Evolutionary conservation across 2,797 vertebrate species (phyloP), one percentile per base, ranked within the genome.

Genomic region (Ispidina picta): DNA sequence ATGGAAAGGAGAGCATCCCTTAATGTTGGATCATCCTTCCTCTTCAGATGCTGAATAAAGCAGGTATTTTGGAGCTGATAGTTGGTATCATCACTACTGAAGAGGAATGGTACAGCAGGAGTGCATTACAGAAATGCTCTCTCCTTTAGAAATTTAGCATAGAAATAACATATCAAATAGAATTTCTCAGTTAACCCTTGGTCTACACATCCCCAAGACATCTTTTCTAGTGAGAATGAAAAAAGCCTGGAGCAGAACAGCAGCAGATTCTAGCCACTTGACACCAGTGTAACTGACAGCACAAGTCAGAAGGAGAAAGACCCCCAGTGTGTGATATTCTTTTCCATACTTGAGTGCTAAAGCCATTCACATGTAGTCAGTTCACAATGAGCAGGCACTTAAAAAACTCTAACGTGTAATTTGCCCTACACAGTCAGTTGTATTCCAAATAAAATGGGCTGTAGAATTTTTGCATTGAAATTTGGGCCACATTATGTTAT

Each of bases 401-500:
- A 83, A 90, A 95, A 85, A 25, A 80, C 8, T 8, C 68, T 44
- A 16, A 51, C 1, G 2, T 23, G 21, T 15, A 69, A 8, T 59
- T 59, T 86, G 41, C 19, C 37, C 41, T 86, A 63, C 48, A 46
- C 2, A 41, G 37, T 54, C 46, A 51, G 39, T 80, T 77, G 41
- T 5, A 49, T 60, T 93, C 46, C 46, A 86, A 73, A 71, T 72
- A 74, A 94, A 94, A 81, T 29, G 54, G 10, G 12, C 37, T 31
- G 39, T 60, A 55, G 37, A 28, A 4, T 43, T 59, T 89, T 86
- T 82, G 70, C 77, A 73, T 60, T 54, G 52, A 91, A 92, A 86
- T 90, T 82, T 89, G 56, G 87, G 68, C 21, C 80, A 71, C 77
- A 39, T 76, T 33, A 63, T 81, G 86, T 86, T 56, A 95, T 90